Evolutionary conservation across 1,140 invertebrate species (phyloP), one percentile per base, ranked within the genome.

Genomic region (Drosophila eugracilis): DNA sequence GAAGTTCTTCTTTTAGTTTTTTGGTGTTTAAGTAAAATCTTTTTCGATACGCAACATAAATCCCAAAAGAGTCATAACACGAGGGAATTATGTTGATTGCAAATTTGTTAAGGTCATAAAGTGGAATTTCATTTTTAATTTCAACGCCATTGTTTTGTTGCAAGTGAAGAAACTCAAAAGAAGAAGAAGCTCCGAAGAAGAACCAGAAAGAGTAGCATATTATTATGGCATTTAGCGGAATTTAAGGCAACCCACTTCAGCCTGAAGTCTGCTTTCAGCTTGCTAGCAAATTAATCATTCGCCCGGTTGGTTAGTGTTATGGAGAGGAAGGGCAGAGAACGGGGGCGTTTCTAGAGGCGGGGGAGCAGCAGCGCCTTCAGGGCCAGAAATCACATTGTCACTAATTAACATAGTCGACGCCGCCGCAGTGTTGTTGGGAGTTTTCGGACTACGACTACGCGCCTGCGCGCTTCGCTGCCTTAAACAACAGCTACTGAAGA

Each of bases 61-160:
- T 26, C 59, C 32, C 54, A 75, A 75, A 75, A 52, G 53, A 85
- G 81, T 85, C 81, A 85, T 85, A 85, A 86, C 77, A 85, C 10
- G 55, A n/a, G 52, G 63, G 70, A 75, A 88, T 83, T 88, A 88
- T 88, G 83, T 88, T 89, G 78, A 89, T 89, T 88, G 84, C 84
- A 71, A 88, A 88, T 88, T 89, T 89, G 79, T 89, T 89, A 89
- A 88, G 79, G 85, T 89, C 85, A 88, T 88, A 89, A 88, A 88
- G 70, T 72, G 57, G 76, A 88, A 76, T 88, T 88, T 88, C 65
- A 58, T 78, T 88, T 88, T 88, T 88, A 88, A 88, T 88, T 88
- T 88, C 80, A 88, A 88, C 83, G 83, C 83, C 83, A 88, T 88
- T 88, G 83, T 88, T 72, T 72, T 63, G 47, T 58, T 60, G 67